phyloP scores from a whole-genome alignment of 2,888 invertebrate genomes.

The Macrophya annulata region DNA sequence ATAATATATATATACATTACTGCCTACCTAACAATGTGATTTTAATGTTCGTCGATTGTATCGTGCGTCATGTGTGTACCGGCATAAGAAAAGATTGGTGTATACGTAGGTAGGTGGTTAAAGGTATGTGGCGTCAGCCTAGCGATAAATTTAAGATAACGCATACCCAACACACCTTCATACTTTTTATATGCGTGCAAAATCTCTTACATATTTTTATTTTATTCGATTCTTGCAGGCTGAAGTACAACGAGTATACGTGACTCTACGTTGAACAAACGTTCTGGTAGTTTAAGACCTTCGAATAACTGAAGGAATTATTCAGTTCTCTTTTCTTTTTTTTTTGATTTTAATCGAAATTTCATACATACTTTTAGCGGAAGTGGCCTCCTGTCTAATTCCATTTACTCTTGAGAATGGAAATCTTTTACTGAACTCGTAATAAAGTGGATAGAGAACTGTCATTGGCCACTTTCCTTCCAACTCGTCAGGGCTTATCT shows the following conservation, averaged over 20 bases:
- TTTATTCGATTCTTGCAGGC: slow-evolving; percentile 42
- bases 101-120: not conserved
- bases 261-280: not conserved
- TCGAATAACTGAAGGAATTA: not conserved
- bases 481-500: slow-evolving; percentile 88
- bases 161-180: slow-evolving; percentile 24
- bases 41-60: slow-evolving; percentile 27
- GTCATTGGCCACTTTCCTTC: slow-evolving; percentile 92
- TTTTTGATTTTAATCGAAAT: not conserved
- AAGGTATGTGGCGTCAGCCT: slow-evolving; percentile 44
- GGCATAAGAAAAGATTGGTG: not conserved
- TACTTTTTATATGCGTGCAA: not conserved
- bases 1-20: not conserved
- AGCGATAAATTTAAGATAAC: slow-evolving; percentile 50
- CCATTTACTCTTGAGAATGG: slow-evolving; percentile 90
- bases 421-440: slow-evolving; percentile 90
- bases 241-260: slow-evolving; percentile 4
- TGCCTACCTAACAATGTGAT: not conserved
- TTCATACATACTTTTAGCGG: slow-evolving; percentile 83
- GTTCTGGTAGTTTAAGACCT: not conserved
- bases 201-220: slow-evolving; percentile 32
- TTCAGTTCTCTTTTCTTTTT: not conserved
- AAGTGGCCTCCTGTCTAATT: slow-evolving; percentile 87
- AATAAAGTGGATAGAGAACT: slow-evolving; percentile 88
- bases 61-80: slow-evolving; percentile 41